Percentiles rank a stretch among this genome's conserved stretches.
Evolutionary conservation across 2,888 invertebrate genomes (phyloP).

Genomic region (Anthrax anthrax): DNA sequence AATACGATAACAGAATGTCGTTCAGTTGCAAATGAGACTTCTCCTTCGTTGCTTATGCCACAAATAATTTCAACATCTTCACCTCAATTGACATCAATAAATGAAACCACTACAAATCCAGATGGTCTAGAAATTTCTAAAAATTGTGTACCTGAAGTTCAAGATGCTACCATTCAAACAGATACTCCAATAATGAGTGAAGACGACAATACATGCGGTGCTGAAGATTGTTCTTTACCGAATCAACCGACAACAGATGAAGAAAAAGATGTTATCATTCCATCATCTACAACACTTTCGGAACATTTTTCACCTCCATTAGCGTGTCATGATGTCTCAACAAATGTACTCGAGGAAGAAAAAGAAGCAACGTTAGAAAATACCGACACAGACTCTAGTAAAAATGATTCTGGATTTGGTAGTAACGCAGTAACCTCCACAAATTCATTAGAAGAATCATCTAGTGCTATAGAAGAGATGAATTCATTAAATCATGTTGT

Average conservation of each 20-base stretch:
- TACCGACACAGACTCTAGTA: constrained; percentile 4
- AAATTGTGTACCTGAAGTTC: constrained; percentile 45
- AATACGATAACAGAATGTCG: constrained; percentile 8
- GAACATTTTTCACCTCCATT: constrained; percentile 2
- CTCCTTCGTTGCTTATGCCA: constrained; percentile 6
- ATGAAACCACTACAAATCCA: neutral
- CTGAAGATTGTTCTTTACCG: constrained; percentile 11
- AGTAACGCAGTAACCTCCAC: constrained; percentile 13
- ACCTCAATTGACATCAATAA: neutral
- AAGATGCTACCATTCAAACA: constrained; percentile 72
- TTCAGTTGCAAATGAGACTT: constrained; percentile 3
- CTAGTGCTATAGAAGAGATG: neutral
- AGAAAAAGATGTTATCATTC: constrained; percentile 3
- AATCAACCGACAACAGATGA: neutral
- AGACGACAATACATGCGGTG: constrained; percentile 39
- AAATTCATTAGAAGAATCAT: constrained; percentile 11
- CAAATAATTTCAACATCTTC: constrained; percentile 2
- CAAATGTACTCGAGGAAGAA: constrained; percentile 4
- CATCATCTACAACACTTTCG: constrained; percentile 6
- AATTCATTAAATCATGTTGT: neutral
- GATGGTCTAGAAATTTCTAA: constrained; percentile 36
- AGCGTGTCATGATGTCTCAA: constrained; percentile 11
- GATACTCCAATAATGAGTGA: constrained; percentile 57
- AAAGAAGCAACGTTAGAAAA: neutral
- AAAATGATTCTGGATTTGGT: constrained; percentile 12